Evolutionary conservation across 2,113 vertebrate species (phyloP).

Genomic region (Muscicapa adusta): DNA sequence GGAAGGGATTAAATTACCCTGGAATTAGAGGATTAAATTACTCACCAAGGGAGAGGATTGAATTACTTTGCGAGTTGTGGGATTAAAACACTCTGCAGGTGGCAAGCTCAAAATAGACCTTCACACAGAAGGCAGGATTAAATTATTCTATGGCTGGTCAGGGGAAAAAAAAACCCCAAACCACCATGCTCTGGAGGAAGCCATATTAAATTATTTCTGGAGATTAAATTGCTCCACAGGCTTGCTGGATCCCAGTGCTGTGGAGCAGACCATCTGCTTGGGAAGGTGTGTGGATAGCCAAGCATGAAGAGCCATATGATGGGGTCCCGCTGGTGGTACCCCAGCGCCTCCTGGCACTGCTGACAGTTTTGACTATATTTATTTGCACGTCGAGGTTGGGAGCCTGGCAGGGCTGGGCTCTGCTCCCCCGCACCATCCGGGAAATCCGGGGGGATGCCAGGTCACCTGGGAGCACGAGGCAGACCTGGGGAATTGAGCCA

Average conservation of each 20-base stretch:
- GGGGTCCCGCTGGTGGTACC: constrained; percentile 22
- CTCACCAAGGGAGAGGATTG: constrained; percentile 63
- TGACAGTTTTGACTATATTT: constrained; percentile 40
- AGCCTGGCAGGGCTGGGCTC: background rate
- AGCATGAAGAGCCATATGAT: constrained; percentile 23
- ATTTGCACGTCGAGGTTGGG: background rate
- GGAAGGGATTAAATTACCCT: constrained; percentile 63
- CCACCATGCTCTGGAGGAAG: constrained; percentile 7
- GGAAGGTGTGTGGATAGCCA: constrained; percentile 34
- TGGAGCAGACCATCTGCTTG: constrained; percentile 57
- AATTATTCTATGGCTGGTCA: constrained; percentile 54
- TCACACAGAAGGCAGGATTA: constrained; percentile 59
- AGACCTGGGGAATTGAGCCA: background rate
- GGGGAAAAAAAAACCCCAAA: constrained; percentile 5
- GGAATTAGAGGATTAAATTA: constrained; percentile 70
- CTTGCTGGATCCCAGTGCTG: constrained; percentile 46
- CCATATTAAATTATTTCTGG: constrained; percentile 65
- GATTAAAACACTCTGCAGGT: constrained; percentile 63
- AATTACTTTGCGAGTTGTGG: constrained; percentile 54
- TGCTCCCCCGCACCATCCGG: background rate
- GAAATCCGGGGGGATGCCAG: background rate
- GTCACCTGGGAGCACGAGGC: background rate
- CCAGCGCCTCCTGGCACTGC: background rate
- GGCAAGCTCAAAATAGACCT: constrained; percentile 55
- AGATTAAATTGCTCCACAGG: constrained; percentile 59